Conservation (phyloP, 1,140 invertebrate genomes). For the Ceratina australensis region DNA sequence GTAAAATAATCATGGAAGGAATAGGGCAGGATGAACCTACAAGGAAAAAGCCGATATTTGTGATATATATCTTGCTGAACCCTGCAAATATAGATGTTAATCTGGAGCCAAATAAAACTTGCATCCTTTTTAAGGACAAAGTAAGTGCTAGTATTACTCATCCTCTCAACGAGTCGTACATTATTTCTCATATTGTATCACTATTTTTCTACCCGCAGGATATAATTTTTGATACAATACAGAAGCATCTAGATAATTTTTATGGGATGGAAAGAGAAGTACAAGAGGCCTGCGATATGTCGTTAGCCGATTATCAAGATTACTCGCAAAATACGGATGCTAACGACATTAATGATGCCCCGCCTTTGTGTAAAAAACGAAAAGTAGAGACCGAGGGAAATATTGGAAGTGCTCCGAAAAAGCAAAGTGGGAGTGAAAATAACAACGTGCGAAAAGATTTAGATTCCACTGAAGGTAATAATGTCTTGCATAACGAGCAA, state of each 20-base stretch:
- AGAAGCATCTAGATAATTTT: slow-evolving; percentile 64
- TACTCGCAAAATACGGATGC: slow-evolving; percentile 21
- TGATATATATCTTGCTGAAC: slow-evolving; percentile 78
- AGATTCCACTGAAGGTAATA: neutral
- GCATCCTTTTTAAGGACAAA: slow-evolving; percentile 81
- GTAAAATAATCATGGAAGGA: slow-evolving; percentile 67
- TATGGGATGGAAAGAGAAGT: slow-evolving; percentile 61
- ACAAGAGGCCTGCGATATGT: slow-evolving; percentile 33
- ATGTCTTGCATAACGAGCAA: neutral
- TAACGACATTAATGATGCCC: slow-evolving; percentile 36
- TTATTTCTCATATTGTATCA: slow-evolving; percentile 5
- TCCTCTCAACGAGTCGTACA: neutral
- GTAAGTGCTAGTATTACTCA: slow-evolving; percentile 39
- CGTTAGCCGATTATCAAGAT: slow-evolving; percentile 49
- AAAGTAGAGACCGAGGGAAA: slow-evolving; percentile 53
- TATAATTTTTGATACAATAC: slow-evolving; percentile 58
- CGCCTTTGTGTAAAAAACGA: slow-evolving; percentile 59
- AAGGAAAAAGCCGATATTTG: slow-evolving; percentile 76
- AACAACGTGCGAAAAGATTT: neutral
- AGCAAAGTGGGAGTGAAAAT: neutral
- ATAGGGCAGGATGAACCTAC: slow-evolving; percentile 62
- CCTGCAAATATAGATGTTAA: slow-evolving; percentile 82
- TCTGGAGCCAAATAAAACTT: slow-evolving; percentile 84
- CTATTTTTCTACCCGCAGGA: slow-evolving; percentile 48
- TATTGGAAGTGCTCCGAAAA: slow-evolving; percentile 2